phyloP scores from a whole-genome alignment of 2,888 invertebrate species.

The Syrphus vitripennis region DNA sequence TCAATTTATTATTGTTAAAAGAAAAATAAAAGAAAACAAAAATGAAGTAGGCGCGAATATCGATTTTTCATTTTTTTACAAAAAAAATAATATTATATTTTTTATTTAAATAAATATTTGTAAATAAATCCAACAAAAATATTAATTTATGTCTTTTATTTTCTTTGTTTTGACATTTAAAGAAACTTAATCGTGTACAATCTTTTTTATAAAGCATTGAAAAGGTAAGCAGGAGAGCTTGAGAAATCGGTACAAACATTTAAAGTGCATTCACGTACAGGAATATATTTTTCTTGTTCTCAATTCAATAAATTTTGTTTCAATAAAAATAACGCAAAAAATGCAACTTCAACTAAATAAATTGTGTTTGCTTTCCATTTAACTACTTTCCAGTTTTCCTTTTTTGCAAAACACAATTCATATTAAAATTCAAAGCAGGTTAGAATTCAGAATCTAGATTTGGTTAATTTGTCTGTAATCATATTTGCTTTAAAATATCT shows the following conservation, averaged over 20 bases:
- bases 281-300: background rate
- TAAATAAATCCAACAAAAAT: conserved; percentile 62
- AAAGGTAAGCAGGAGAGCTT: background rate
- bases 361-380: background rate
- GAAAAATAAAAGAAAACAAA: background rate
- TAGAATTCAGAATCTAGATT: background rate
- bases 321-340: background rate
- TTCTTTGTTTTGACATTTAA: background rate
- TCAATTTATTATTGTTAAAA: conserved; percentile 53
- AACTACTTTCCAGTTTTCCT: background rate
- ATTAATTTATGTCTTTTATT: background rate
- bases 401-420: background rate
- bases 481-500: too few relatives aligned
- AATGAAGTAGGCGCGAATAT: conserved; percentile 63
- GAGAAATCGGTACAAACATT: background rate
- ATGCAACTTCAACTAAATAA: background rate
- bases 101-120: conserved; percentile 67
- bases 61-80: conserved; percentile 70
- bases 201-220: background rate
- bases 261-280: background rate
- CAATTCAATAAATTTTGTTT: background rate
- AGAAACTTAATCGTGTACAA: background rate
- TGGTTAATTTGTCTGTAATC: too few relatives aligned
- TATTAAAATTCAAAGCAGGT: background rate
- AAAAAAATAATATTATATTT: conserved; percentile 62